A percentile compares a stretch with the other conserved stretches of the same genome.
Conservation (phyloP, 2,797 vertebrate genomes). For the Phataginus tetradactyla region DNA sequence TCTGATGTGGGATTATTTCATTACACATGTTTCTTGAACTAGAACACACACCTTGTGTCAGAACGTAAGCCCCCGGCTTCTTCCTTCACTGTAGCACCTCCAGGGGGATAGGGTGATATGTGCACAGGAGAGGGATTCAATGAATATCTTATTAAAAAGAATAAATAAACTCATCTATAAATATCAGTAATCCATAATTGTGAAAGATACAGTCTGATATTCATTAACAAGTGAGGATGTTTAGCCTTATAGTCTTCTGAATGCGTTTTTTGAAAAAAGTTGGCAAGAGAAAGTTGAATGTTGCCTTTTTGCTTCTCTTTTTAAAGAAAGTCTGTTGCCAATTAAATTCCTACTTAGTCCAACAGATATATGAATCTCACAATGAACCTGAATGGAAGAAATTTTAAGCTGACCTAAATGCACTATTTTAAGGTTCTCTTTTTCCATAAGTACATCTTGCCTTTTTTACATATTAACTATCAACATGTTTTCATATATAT, state of each 20-base stretch:
- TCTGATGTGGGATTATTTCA: background rate
- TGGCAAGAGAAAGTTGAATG: background rate
- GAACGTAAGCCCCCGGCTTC: background rate
- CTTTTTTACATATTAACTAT: background rate
- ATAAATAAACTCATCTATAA: background rate
- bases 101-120: background rate
- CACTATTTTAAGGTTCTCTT: background rate
- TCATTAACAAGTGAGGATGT: background rate
- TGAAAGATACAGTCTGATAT: background rate
- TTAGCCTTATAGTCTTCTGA: background rate
- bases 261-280: background rate
- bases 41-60: background rate
- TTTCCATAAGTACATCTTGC: background rate
- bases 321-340: background rate
- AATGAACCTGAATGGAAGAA: background rate
- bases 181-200: background rate
- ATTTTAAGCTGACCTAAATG: background rate
- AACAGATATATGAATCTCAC: background rate
- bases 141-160: background rate
- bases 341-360: background rate
- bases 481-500: background rate
- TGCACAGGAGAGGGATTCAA: background rate
- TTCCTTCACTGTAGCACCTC: background rate
- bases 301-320: background rate
- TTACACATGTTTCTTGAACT: background rate